phyloP scores from a whole-genome alignment of 2,888 invertebrate genomes.

The Tyria jacobaeae region DNA sequence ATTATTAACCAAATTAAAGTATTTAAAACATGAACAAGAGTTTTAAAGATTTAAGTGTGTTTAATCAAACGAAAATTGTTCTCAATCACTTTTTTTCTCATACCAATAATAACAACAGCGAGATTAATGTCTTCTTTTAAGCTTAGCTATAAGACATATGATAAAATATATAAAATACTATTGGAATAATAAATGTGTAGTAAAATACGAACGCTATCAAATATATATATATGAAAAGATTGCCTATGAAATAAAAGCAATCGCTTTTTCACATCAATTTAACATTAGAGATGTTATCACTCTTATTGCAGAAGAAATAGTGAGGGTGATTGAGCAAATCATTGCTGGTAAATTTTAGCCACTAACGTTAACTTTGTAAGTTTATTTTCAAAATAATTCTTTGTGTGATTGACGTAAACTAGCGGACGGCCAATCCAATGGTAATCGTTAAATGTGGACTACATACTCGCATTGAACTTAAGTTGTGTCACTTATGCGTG shows the following conservation, averaged over 20 bases:
- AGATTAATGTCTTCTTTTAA: constrained; percentile 1
- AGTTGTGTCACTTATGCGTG: too few species aligned
- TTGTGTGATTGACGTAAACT: too few species aligned
- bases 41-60: background rate
- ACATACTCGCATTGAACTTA: too few species aligned
- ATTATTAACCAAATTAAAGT: too few species aligned
- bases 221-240: constrained; percentile 23
- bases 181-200: background rate
- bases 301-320: constrained; percentile 23
- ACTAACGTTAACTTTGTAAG: background rate
- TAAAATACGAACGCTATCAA: constrained; percentile 5
- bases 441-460: too few species aligned
- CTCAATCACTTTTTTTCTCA: background rate
- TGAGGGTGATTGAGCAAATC: background rate
- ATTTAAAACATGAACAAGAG: too few species aligned
- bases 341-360: background rate
- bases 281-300: constrained; percentile 29
- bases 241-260: constrained; percentile 19
- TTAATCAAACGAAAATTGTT: background rate
- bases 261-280: constrained; percentile 20
- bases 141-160: background rate
- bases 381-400: background rate
- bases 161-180: background rate
- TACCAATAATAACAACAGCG: background rate
- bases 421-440: too few species aligned